These are phyloP conservation scores for Macaria notata DNA, from an alignment of 2,888 invertebrate species.

Conservation along the genomic window DNA sequence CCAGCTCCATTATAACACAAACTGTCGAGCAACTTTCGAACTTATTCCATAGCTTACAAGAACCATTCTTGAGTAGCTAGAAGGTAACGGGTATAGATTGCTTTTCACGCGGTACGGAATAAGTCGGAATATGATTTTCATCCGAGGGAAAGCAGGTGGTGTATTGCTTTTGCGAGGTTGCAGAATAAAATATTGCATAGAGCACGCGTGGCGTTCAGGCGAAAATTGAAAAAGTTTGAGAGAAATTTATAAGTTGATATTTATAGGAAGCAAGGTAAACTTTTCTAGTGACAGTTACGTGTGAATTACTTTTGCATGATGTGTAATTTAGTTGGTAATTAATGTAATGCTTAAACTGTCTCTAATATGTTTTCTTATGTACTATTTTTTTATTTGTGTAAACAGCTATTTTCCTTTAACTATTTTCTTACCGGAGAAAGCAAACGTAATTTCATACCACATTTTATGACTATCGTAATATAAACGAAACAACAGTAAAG, in stretches of 20 bases:
- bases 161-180: constrained; percentile 45
- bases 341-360: too few relatives aligned
- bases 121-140: constrained; percentile 66
- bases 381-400: too few relatives aligned
- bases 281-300: too few relatives aligned
- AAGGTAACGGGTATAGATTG: constrained; percentile 46
- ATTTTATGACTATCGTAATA: too few relatives aligned
- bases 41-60: constrained; percentile 36
- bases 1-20: constrained; percentile 42
- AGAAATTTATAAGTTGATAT: background rate
- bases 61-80: constrained; percentile 26
- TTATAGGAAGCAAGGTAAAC: background rate
- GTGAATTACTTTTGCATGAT: too few relatives aligned
- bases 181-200: constrained; percentile 30
- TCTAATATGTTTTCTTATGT: too few relatives aligned
- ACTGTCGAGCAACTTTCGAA: constrained; percentile 34
- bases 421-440: too few relatives aligned
- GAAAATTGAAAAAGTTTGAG: constrained; percentile 21
- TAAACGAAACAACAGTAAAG: too few relatives aligned
- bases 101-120: constrained; percentile 58
- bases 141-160: constrained; percentile 59
- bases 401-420: too few relatives aligned
- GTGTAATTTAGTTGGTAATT: too few relatives aligned
- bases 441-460: too few relatives aligned
- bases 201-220: constrained; percentile 19